Evolutionary conservation across 2,797 vertebrate species (phyloP).

Genomic region (Myotis myotis): DNA sequence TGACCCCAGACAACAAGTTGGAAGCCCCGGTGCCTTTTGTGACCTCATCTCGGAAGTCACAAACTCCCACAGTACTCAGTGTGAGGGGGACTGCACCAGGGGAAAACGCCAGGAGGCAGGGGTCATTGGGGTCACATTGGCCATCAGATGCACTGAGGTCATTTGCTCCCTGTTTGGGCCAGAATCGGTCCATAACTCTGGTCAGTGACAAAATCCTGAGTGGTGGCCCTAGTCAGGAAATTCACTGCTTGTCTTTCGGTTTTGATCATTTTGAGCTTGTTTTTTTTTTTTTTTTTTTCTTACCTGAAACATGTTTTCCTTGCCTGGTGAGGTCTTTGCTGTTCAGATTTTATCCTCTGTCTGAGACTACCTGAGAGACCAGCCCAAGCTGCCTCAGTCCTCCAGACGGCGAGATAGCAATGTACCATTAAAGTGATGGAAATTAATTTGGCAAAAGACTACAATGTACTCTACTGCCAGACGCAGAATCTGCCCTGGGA

Average conservation of each 20-base stretch:
- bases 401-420: not conserved
- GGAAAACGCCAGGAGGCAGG: not conserved
- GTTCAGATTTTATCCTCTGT: not conserved
- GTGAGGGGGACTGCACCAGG: accelerated
- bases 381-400: not conserved
- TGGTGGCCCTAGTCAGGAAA: not conserved
- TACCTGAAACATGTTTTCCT: not conserved
- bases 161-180: not conserved
- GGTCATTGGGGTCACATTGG: accelerated
- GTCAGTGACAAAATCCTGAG: not conserved
- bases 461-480: constrained; percentile 14
- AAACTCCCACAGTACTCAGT: accelerated
- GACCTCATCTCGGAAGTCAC: not conserved
- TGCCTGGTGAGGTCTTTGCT: not conserved
- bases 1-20: not conserved
- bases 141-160: accelerated
- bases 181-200: accelerated
- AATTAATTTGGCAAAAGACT: constrained; percentile 33
- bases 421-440: not conserved
- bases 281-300: not conserved
- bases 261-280: not conserved
- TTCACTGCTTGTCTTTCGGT: not conserved
- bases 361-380: not conserved
- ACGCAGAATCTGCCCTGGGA: not conserved
- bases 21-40: not conserved